Percentiles rank a stretch among this genome's conserved stretches.
Conservation (phyloP, 37 sponge, comb jelly and placozoan species). For the Theonella swinhoei region DNA sequence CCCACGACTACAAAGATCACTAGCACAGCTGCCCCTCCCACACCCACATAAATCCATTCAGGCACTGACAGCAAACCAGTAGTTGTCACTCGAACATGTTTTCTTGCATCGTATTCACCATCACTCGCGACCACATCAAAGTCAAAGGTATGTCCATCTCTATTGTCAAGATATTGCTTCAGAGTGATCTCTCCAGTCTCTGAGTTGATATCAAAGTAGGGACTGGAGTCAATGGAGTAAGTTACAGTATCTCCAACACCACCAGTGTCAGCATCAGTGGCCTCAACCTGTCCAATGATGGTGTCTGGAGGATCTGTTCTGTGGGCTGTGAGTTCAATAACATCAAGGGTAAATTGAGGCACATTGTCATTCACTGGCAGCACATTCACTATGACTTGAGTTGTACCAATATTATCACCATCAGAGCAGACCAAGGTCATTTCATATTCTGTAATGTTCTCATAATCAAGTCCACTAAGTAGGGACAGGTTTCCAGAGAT, state of each 20-base stretch:
- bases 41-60: not conserved
- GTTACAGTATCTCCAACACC: not conserved
- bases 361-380: not conserved
- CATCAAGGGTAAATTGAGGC: not conserved
- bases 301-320: not conserved
- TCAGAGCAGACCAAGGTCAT: not conserved
- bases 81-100: not conserved
- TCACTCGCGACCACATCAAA: slow-evolving; percentile 19
- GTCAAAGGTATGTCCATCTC: slow-evolving; percentile 35
- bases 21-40: not conserved
- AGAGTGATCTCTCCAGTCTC: not conserved
- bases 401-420: not conserved
- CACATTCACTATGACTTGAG: not conserved
- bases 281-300: not conserved
- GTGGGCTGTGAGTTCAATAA: not conserved
- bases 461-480: not conserved
- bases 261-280: not conserved
- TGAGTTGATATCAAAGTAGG: not conserved
- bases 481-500: not conserved
- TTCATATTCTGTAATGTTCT: not conserved
- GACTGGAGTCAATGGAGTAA: not conserved
- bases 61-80: slow-evolving; percentile 30
- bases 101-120: slow-evolving; percentile 23
- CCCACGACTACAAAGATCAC: not conserved
- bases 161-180: not conserved